phyloP scores from a whole-genome alignment of 1,140 invertebrate species.

The Drosophila virilis region DNA sequence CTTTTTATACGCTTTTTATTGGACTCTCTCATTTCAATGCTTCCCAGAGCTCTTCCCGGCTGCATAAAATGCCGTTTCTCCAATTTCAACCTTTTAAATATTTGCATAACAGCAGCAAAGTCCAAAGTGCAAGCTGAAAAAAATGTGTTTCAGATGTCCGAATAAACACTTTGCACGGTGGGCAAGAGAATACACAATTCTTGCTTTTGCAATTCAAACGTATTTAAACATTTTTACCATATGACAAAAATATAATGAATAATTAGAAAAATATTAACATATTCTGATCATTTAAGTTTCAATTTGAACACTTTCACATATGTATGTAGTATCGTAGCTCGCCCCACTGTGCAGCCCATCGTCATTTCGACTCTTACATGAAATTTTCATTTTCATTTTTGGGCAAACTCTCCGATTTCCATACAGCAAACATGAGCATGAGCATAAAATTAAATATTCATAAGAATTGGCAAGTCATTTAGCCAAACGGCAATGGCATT shows the following conservation, averaged over 20 bases:
- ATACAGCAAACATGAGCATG: conserved; percentile 79
- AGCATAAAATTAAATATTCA: conserved; percentile 80
- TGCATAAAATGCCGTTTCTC: conserved; percentile 45
- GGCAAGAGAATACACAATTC: background rate
- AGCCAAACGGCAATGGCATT: conserved; percentile 60
- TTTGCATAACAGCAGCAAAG: conserved; percentile 54
- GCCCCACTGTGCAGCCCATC: conserved; percentile 21
- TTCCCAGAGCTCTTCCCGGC: conserved; percentile 17
- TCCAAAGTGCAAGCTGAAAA: conserved; percentile 54
- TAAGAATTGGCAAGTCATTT: conserved; percentile 68
- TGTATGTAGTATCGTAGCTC: no score
- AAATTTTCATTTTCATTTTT: conserved; percentile 56
- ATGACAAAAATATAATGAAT: background rate
- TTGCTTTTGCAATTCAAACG: background rate
- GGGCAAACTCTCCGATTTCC: conserved; percentile 70
- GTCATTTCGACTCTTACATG: conserved; percentile 28
- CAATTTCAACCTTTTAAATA: conserved; percentile 43
- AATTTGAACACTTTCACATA: background rate
- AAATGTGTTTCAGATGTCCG: conserved; percentile 30
- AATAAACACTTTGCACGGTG: conserved; percentile 17
- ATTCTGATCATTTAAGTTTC: background rate
- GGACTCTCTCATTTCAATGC: conserved; percentile 7
- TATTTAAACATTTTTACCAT: background rate
- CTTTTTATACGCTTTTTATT: conserved; percentile 45
- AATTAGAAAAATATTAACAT: no score